phyloP scores from a whole-genome alignment of 2,888 invertebrate species.

The Drosophila aldrichi region DNA sequence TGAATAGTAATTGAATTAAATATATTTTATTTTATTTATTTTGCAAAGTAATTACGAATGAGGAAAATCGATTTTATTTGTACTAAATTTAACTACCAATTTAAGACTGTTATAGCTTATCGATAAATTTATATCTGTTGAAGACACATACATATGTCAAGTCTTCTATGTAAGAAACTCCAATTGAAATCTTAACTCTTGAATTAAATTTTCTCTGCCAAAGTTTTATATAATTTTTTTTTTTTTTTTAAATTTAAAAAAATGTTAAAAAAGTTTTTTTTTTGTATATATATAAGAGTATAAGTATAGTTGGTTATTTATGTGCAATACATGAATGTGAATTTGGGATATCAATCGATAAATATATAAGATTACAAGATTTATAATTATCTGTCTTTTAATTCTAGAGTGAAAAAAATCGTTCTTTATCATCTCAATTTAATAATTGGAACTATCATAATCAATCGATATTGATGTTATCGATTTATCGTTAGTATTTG shows the following conservation, averaged over 20 bases:
- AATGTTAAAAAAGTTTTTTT: too few relatives aligned
- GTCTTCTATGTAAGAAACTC: too few relatives aligned
- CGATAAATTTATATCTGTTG: too few relatives aligned
- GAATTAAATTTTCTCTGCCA: too few relatives aligned
- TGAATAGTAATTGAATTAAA: neutral
- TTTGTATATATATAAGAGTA: neutral
- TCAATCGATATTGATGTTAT: neutral
- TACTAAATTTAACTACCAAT: neutral
- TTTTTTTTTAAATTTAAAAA: too few relatives aligned
- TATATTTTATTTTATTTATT: neutral
- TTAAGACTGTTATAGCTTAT: neutral
- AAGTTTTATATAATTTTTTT: too few relatives aligned
- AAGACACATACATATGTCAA: too few relatives aligned
- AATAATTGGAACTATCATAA: neutral
- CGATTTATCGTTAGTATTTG: neutral
- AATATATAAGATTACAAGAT: neutral
- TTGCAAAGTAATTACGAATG: too few relatives aligned
- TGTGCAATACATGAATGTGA: neutral
- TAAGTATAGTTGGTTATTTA: neutral
- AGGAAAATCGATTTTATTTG: neutral
- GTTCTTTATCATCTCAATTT: neutral
- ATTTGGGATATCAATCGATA: neutral
- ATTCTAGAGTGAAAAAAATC: too few relatives aligned
- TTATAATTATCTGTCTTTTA: neutral
- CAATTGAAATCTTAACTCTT: too few relatives aligned